Percentiles rank a stretch among this genome's conserved stretches.
These are phyloP conservation scores for Linnaemya tessellans DNA, from an alignment of 2,888 invertebrate genomes.

Conservation along the genomic window DNA sequence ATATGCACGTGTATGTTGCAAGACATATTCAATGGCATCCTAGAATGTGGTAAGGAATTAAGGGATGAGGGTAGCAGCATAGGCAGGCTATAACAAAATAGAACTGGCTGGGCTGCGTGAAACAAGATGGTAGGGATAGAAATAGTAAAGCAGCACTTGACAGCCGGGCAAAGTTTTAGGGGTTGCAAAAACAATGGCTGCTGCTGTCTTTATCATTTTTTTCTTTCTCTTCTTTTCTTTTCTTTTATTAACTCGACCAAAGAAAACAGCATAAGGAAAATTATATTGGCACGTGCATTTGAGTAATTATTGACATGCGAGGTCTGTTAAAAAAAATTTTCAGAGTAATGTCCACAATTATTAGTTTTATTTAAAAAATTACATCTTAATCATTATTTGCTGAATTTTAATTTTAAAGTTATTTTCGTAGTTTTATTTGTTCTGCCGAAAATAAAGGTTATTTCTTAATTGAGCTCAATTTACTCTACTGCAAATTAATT, in stretches of 20 bases:
- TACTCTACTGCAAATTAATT: too few relatives aligned
- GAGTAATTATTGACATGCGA: neutral
- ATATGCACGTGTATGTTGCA: neutral
- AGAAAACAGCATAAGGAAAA: neutral
- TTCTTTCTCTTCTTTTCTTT: neutral
- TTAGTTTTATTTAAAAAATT: too few relatives aligned
- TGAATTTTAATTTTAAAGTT: too few relatives aligned
- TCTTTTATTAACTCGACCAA: neutral
- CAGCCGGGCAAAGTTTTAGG: conserved; percentile 45
- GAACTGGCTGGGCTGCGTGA: conserved; percentile 18
- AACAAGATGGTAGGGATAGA: conserved; percentile 62
- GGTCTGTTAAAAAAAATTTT: too few relatives aligned
- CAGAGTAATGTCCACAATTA: too few relatives aligned
- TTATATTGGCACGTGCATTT: neutral
- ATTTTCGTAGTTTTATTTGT: too few relatives aligned
- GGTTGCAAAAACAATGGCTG: conserved; percentile 59
- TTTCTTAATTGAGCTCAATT: too few relatives aligned
- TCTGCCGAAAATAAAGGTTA: too few relatives aligned
- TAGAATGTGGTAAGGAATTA: conserved; percentile 44
- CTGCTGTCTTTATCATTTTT: conserved; percentile 12
- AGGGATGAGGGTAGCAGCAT: conserved; percentile 66
- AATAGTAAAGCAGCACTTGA: conserved; percentile 54
- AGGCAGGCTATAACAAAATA: conserved; percentile 39
- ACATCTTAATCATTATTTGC: too few relatives aligned
- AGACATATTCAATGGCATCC: conserved; percentile 62